These are phyloP conservation scores for Lissocephala sabroskyi DNA, from an alignment of 2,888 invertebrate genomes.

Conservation along the genomic window DNA sequence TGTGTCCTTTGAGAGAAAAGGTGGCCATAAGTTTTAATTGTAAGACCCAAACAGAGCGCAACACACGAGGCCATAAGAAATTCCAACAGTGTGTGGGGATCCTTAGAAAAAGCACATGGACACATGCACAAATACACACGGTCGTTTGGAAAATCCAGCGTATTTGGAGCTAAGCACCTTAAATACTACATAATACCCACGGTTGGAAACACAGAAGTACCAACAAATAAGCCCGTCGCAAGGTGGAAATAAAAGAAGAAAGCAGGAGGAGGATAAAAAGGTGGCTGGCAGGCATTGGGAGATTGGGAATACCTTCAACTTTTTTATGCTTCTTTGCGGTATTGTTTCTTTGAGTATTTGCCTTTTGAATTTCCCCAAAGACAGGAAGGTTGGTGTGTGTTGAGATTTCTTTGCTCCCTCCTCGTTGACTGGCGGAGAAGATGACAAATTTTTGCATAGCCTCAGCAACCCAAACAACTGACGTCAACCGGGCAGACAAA, in stretches of 20 bases:
- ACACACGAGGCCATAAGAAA: background rate
- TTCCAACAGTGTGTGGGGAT: conserved; percentile 2
- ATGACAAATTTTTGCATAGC: background rate
- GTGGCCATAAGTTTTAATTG: conserved; percentile 52
- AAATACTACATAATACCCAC: conserved; percentile 55
- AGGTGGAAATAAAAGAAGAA: too few relatives aligned
- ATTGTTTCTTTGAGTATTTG: conserved; percentile 14
- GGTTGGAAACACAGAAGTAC: background rate
- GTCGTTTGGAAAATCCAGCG: conserved; percentile 38
- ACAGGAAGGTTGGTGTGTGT: too few relatives aligned
- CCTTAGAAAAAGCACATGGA: too few relatives aligned
- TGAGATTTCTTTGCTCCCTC: too few relatives aligned
- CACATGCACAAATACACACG: background rate
- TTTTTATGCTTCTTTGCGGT: conserved; percentile 1
- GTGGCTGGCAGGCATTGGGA: too few relatives aligned
- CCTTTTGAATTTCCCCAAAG: conserved; percentile 38
- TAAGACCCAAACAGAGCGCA: background rate
- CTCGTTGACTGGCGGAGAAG: conserved; percentile 9
- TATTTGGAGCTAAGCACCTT: conserved; percentile 38
- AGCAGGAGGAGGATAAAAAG: too few relatives aligned
- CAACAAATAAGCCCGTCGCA: background rate
- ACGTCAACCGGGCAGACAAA: conserved; percentile 48
- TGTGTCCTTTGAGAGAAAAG: too few relatives aligned
- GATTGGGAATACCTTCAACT: too few relatives aligned
- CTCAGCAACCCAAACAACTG: conserved; percentile 22